Percentiles rank a stretch among this genome's conserved stretches.
phyloP scores from a whole-genome alignment of 1,140 invertebrate genomes.

The Dendrolimus punctatus region DNA sequence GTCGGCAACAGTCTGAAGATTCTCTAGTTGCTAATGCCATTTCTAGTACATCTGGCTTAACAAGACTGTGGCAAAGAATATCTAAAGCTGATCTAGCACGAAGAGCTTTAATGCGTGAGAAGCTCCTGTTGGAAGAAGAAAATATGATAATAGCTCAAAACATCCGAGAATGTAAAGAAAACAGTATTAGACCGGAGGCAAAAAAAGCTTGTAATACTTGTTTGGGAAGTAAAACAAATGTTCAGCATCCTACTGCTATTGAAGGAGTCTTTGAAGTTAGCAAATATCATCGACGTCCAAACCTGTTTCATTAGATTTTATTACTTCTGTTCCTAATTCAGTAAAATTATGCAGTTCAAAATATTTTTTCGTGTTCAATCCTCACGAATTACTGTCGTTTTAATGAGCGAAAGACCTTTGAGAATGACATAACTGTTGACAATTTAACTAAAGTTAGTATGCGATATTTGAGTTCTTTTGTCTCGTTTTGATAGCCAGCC shows the following conservation, averaged over 20 bases:
- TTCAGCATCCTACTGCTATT: slow-evolving; percentile 25
- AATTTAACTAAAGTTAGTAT: slow-evolving; percentile 1
- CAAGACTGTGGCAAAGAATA: slow-evolving; percentile 53
- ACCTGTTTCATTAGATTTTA: no score
- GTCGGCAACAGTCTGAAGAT: slow-evolving; percentile 37
- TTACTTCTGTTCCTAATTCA: no score
- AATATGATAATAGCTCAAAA: slow-evolving; percentile 37
- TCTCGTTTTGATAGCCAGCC: no score
- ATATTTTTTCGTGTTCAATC: slow-evolving; percentile 12
- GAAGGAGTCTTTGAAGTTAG: slow-evolving; percentile 34
- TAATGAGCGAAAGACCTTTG: no score
- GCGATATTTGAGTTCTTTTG: slow-evolving; percentile 14
- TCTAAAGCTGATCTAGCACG: slow-evolving; percentile 47
- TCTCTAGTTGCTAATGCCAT: slow-evolving; percentile 45
- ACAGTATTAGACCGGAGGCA: slow-evolving; percentile 22
- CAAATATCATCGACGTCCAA: slow-evolving; percentile 7
- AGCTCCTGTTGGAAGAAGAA: slow-evolving; percentile 43
- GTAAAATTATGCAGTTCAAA: no score
- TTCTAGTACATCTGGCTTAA: slow-evolving; percentile 39
- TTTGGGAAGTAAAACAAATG: slow-evolving; percentile 8
- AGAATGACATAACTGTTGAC: slow-evolving; percentile 10
- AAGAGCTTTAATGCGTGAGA: slow-evolving; percentile 48
- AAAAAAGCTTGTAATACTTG: slow-evolving; percentile 31
- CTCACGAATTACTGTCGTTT: slow-evolving; percentile 13
- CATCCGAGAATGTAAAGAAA: slow-evolving; percentile 30